Base-by-base conservation (phyloP, 2,888 invertebrate species). In the Sinelater perroti region DNA sequence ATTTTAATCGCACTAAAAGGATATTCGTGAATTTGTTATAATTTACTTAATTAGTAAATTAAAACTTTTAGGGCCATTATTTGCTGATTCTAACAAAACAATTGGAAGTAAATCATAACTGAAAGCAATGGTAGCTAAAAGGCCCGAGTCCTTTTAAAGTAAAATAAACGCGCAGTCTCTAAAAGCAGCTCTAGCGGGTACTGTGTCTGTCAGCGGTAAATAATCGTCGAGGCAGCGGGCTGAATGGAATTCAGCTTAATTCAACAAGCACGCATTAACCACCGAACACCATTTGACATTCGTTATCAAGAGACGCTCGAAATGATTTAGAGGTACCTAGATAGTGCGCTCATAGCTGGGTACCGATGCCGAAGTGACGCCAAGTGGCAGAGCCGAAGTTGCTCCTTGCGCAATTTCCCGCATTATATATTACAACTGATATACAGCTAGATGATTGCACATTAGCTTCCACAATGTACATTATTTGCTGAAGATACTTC, bases 341-440 rank as follows among this genome's bases (percentile, higher is more conserved):
- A 35, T 35, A 45, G 35, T 35, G n/a, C 24, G 24, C 33, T 35
- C 16, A n/a, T 35, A 18, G 24, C 14, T 13, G 21, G 5, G 21
- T 20, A 11, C 28, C 28, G 16, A 47, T 21, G 16, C 21, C 14
- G 33, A 35, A 47, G 26, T 47, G 47, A 35, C 47, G 35, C 26
- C 14, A 35, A 17, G 16, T 35, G 47, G 24, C 14, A 24, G 35
- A 31, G 26, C 47, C 13, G 13, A 46, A 46, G 33, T 46, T 46
- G 11, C 33, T 33, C 14, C 31, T 33, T 47, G 47, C 21, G 35
- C 35, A 47, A 33, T 47, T 35, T 13, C 35, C 17, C 5, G 7
- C 10, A 47, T 46, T 33, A 46, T 24, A 35, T 8, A 3, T 7
- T 24, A 35, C 33, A 47, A 47, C 35, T 47, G 47, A 47, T n/a